Evolutionary conservation across 2,797 vertebrate genomes (phyloP), one percentile per base, ranked within the genome.

Genomic region (Cetoscarus ocellatus): DNA sequence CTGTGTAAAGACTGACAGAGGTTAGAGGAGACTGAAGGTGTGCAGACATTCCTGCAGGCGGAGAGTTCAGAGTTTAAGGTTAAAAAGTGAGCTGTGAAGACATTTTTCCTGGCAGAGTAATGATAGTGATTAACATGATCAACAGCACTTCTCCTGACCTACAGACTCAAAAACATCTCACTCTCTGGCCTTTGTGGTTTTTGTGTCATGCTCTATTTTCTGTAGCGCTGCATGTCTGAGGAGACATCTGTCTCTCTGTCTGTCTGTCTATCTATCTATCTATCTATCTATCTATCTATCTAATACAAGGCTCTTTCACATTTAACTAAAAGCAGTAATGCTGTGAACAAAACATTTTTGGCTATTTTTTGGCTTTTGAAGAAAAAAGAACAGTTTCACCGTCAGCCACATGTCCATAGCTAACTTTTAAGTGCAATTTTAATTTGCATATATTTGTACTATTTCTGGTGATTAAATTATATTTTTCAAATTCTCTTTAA

Each of bases 11-110:
- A 58, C 56, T 34, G 56, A 14, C 51, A 59, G 62, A 54, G 44
- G 53, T 55, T 48, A n/a, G 55, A 68, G 61, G 67, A 63, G 67
- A 17, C 57, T 15, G 34, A 79, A 68, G 78, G 79, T 72, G 68
- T 65, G 71, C 42, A 73, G 58, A 61, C 68, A 80, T 86, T 88
- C 85, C 82, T 66, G 48, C 3, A 13, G 67, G 61, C 0, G 15
- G 65, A 59, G 70, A 58, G 84, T 61, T 83, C 82, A 82, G 17
- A 80, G 79, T 74, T 82, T 79, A 84, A 34, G 34, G 38, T 54
- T 57, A 57, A 51, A 39, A 64, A 52, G 17, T 19, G 48, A 73
- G 50, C 47, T 65, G 43, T 73, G 63, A 18, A 68, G 47, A 6
- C 47, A 39, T 66, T 56, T 44, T 67, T 79, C 12, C 61, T 53